A percentile compares a stretch with the other conserved stretches of the same genome.
phyloP scores from a whole-genome alignment of 2,113 vertebrate species.

The Turdus rufiventris region DNA sequence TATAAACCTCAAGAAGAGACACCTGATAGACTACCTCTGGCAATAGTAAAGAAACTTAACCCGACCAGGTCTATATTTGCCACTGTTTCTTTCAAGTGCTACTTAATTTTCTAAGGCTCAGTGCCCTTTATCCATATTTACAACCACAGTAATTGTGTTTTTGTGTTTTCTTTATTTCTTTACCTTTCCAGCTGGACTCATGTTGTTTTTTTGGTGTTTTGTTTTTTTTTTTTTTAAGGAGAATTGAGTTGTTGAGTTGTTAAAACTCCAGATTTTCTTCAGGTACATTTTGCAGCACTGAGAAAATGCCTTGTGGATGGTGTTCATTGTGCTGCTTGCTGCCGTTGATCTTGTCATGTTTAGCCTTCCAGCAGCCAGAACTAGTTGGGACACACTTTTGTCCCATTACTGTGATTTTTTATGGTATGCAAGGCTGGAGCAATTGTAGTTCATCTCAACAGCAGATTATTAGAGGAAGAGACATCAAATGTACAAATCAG shows the following conservation, averaged over 20 bases:
- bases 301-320: not conserved
- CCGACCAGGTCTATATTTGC: not conserved
- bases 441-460: not conserved
- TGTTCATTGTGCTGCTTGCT: not conserved
- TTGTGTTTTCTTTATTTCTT: too few species aligned
- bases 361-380: not conserved
- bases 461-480: not conserved
- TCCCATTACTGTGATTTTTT: not conserved
- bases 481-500: constrained; percentile 9
- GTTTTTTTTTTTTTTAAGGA: too few species aligned
- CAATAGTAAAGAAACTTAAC: not conserved
- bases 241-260: not conserved
- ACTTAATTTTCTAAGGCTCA: not conserved
- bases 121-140: not conserved
- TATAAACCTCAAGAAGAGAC: not conserved
- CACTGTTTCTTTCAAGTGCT: not conserved
- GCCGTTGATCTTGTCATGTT: not conserved
- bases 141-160: not conserved
- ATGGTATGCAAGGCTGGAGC: not conserved
- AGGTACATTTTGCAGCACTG: not conserved
- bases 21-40: not conserved
- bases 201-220: too few species aligned
- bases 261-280: not conserved
- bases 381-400: not conserved
- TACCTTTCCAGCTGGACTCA: not conserved